phyloP scores from a whole-genome alignment of 2,888 invertebrate genomes.

The Dasypogon diadema region DNA sequence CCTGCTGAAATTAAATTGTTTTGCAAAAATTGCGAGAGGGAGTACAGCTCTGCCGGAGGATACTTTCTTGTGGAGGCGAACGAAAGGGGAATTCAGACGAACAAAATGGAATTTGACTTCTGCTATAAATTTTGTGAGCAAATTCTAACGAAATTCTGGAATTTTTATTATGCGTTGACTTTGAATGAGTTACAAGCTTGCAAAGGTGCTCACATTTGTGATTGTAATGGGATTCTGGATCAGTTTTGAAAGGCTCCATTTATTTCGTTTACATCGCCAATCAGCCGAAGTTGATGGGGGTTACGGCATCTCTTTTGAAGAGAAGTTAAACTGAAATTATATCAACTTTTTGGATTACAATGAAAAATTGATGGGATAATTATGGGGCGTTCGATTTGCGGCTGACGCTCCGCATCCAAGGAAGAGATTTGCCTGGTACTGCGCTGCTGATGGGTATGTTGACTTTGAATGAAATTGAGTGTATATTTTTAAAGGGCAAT shows the following conservation, averaged over 20 bases:
- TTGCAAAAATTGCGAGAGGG: background rate
- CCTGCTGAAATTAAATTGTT: conserved; percentile 11
- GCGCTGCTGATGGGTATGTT: no score
- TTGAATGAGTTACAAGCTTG: background rate
- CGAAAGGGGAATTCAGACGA: background rate
- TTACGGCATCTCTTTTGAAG: background rate
- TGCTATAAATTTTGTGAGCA: conserved; percentile 1
- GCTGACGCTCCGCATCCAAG: no score
- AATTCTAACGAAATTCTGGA: background rate
- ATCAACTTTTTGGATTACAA: background rate
- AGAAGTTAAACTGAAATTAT: conserved; percentile 7
- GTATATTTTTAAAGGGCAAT: no score
- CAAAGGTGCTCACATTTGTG: background rate
- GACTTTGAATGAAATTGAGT: no score
- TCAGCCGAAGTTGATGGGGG: background rate
- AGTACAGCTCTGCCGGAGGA: background rate
- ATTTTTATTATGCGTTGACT: background rate
- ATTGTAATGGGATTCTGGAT: background rate
- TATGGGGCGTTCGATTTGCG: no score
- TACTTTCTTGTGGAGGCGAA: background rate
- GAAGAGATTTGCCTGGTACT: no score
- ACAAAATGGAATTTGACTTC: background rate
- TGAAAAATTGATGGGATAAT: no score
- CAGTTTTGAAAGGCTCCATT: background rate
- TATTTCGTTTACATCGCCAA: background rate